Conservation (phyloP, 2,113 vertebrate genomes). For the Pseudolaguvia tuberculata region DNA sequence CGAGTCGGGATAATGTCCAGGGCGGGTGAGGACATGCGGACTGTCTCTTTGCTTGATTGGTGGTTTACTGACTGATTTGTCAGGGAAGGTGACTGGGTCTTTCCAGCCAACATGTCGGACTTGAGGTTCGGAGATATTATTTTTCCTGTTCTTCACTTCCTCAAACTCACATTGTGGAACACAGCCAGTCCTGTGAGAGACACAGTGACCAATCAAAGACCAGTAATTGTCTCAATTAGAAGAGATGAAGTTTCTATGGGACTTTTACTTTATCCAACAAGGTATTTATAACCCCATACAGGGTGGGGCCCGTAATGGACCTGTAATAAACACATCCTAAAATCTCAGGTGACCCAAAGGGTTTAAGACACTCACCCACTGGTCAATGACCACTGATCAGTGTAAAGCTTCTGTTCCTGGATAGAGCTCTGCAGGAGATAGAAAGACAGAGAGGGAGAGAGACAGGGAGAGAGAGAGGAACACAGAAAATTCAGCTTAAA, state of each 20-base stretch:
- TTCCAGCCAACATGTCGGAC: conserved; percentile 44
- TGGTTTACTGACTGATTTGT: conserved; percentile 56
- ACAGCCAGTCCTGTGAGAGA: conserved; percentile 49
- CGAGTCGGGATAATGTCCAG: conserved; percentile 66
- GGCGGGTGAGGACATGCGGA: conserved; percentile 66
- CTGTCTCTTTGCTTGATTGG: conserved; percentile 67
- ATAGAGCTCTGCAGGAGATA: conserved; percentile 72
- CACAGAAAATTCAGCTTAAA: not conserved
- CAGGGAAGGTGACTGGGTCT: conserved; percentile 52
- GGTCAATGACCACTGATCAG: conserved; percentile 64
- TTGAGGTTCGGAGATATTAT: conserved; percentile 51
- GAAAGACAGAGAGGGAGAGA: not conserved
- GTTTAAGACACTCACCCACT: conserved; percentile 67
- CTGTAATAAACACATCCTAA: too few species aligned
- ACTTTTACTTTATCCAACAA: too few species aligned
- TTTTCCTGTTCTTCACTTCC: conserved; percentile 70
- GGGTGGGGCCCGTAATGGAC: too few species aligned
- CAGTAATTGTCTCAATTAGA: too few species aligned
- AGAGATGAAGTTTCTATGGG: too few species aligned
- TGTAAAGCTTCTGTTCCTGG: conserved; percentile 77
- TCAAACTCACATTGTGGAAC: conserved; percentile 60
- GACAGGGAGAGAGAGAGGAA: not conserved
- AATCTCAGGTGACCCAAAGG: too few species aligned
- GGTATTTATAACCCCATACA: too few species aligned
- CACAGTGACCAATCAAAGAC: not conserved